Base-by-base conservation (phyloP, 2,113 vertebrate species). In the Ardeotis arabs region DNA sequence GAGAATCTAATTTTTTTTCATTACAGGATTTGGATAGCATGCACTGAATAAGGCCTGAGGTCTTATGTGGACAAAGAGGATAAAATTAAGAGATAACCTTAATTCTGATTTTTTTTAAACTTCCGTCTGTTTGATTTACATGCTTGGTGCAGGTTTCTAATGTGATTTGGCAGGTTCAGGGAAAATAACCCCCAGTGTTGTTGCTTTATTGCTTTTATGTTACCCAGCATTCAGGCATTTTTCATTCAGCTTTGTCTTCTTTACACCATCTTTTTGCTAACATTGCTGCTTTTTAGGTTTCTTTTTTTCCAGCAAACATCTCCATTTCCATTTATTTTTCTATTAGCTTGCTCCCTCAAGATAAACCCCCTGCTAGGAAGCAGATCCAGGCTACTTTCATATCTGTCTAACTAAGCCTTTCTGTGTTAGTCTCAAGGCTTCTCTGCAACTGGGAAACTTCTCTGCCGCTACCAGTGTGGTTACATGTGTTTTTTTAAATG, bases 141-240 rank as follows among this genome's bases (percentile, higher is more conserved):
- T 67, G 45, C 59, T 56, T 11, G 31, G 44, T 92, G 67, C 44
- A 39, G 20, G 45, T 89, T 93, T 89, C 69, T 82, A 78, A 87
- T 68, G 44, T 60, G 82, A 59, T 75, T 87, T 85, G 82, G 23
- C 69, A 93, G 56, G 35, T 84, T 85, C 60, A 72, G 39, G 60
- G 69, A 91, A 87, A 93, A 89, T 47, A 93, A 85, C 60, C 66
- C 29, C 2, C 5, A 75, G 52, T 53, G 66, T 29, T 93, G 63
- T 24, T 75, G 31, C 66, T 90, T 94, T 79, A 72, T 96, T 85
- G n/a, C 82, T 91, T 87, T 84, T 80, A 75, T 49, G 66, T 94
- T 53, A 49, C 29, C 45, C 20, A 74, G 33, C 63, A 68, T 75
- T 60, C 44, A 89, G 74, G 39, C 74, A 60, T 85, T 83, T 85